A percentile compares a stretch with the other conserved stretches of the same genome.
Evolutionary conservation across 2,797 vertebrate genomes (phyloP).

Genomic region (Poecilia gillii): DNA sequence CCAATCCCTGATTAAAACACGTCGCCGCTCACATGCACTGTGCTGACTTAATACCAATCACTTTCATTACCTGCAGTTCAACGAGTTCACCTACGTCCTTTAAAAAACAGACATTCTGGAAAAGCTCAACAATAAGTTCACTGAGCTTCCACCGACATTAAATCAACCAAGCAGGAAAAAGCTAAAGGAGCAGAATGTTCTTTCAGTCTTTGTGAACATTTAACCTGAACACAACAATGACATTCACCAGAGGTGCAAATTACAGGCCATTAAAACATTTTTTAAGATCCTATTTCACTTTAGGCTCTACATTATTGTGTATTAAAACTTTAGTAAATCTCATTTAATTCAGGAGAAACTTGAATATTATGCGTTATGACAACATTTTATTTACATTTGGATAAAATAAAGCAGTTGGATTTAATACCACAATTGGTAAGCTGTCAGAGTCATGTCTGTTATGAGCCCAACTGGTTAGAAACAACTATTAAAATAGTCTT

Average conservation of each 20-base stretch:
- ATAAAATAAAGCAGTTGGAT: neutral
- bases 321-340: neutral
- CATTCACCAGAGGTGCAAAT: neutral
- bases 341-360: neutral
- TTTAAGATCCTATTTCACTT: neutral
- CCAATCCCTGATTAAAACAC: conserved; percentile 76
- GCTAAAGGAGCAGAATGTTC: conserved; percentile 40
- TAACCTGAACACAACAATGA: neutral
- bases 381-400: neutral
- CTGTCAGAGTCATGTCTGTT: neutral
- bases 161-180: conserved; percentile 28
- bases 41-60: conserved; percentile 65
- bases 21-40: conserved; percentile 46
- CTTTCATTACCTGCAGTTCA: conserved; percentile 72
- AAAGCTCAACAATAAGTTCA: conserved; percentile 6
- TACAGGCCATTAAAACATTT: neutral
- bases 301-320: neutral
- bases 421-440: neutral
- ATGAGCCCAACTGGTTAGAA: neutral
- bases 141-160: conserved; percentile 21
- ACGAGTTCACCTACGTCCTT: conserved; percentile 22
- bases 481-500: neutral
- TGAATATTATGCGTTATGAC: neutral
- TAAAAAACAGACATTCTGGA: conserved; percentile 36
- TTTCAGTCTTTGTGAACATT: neutral